Conservation (phyloP, 1,140 invertebrate species). For the Meloidogyne floridensis region DNA sequence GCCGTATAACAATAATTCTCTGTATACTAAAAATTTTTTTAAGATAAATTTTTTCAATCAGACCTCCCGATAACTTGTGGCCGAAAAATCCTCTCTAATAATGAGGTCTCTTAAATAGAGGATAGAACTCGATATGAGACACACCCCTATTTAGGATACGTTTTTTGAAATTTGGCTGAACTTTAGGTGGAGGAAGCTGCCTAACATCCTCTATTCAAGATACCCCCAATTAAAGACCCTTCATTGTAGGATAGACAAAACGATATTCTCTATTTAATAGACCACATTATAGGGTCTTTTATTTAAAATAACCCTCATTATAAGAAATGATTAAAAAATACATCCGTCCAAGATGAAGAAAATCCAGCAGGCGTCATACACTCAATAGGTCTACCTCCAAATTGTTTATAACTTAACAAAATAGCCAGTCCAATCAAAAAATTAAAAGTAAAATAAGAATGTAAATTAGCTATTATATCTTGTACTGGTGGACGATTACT, state of each 20-base stretch:
- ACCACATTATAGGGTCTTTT: no score
- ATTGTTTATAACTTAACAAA: slow-evolving; percentile 63
- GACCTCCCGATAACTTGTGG: no score
- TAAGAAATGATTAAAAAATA: not conserved
- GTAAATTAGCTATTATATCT: slow-evolving; percentile 59
- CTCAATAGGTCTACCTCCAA: slow-evolving; percentile 62
- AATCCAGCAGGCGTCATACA: slow-evolving; percentile 50
- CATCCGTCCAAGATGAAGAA: slow-evolving; percentile 40
- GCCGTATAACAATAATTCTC: slow-evolving; percentile 62
- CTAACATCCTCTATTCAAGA: no score
- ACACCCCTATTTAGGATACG: no score
- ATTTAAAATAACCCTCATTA: slow-evolving; percentile 6
- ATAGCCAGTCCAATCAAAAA: slow-evolving; percentile 58
- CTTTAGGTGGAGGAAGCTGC: no score
- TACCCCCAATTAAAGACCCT: no score
- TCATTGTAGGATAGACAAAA: no score
- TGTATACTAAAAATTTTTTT: slow-evolving; percentile 48
- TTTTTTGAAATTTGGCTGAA: no score
- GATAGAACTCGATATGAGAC: no score
- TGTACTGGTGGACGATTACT: slow-evolving; percentile 54
- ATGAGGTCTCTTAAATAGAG: no score
- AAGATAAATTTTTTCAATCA: not conserved
- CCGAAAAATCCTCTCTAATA: no score
- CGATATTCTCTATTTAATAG: no score
- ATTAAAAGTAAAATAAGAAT: slow-evolving; percentile 59